Conservation (phyloP, 2,797 vertebrate species). For the Cossypha polioptera region DNA sequence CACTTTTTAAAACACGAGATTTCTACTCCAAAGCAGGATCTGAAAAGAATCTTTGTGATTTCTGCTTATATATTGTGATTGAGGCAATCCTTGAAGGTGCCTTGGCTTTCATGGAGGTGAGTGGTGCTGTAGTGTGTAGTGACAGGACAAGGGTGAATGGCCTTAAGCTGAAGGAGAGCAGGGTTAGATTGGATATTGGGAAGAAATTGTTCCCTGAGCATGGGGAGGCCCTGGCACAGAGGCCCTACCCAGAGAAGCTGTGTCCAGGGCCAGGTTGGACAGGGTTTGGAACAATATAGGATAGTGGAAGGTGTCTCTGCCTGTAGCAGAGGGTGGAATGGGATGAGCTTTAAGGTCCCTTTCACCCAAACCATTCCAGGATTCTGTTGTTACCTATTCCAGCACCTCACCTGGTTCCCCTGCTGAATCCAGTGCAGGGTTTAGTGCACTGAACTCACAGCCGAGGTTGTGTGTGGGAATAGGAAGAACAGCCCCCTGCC, state of each 20-base stretch:
- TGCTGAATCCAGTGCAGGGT: background rate
- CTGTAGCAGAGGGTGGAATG: background rate
- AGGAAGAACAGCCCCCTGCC: background rate
- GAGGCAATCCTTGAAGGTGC: background rate
- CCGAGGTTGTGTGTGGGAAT: fast-evolving
- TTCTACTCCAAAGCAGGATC: background rate
- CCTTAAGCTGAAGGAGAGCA: background rate
- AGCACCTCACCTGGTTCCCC: background rate
- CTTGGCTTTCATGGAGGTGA: background rate
- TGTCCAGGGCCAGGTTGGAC: background rate
- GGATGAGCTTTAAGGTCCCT: background rate
- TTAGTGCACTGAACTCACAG: background rate
- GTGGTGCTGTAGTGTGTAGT: background rate
- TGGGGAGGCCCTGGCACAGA: background rate
- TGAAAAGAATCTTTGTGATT: background rate
- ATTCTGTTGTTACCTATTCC: background rate
- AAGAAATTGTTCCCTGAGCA: background rate
- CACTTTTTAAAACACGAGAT: background rate
- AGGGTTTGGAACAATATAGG: background rate
- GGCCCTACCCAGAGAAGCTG: background rate
- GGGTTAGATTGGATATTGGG: background rate
- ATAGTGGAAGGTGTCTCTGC: background rate
- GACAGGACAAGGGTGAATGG: background rate
- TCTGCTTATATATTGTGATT: fast-evolving
- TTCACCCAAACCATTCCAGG: background rate